phyloP scores from a whole-genome alignment of 2,113 vertebrate species.

The Leptocoma aspasia region DNA sequence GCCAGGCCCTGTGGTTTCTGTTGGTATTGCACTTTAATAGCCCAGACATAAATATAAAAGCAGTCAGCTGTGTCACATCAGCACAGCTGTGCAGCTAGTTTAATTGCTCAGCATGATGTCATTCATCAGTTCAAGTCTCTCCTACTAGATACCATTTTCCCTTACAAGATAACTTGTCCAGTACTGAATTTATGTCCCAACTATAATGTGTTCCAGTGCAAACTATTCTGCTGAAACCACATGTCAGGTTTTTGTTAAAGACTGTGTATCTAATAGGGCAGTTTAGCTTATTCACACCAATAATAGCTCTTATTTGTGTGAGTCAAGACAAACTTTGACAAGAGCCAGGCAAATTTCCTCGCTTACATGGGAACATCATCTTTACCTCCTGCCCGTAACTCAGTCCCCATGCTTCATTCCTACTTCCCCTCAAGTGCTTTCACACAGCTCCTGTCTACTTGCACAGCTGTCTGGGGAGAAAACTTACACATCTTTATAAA shows the following conservation, averaged over 20 bases:
- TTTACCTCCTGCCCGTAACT: neutral
- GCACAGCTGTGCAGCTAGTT: neutral
- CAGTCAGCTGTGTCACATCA: neutral
- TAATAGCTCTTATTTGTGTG: neutral
- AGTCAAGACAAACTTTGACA: neutral
- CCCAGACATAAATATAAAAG: neutral
- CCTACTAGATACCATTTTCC: neutral
- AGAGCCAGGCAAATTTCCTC: neutral
- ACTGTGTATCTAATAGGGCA: neutral
- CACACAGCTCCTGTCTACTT: neutral
- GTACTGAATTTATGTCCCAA: neutral
- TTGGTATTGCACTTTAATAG: neutral
- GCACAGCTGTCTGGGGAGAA: neutral
- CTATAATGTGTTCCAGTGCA: neutral
- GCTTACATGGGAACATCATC: neutral
- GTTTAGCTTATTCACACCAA: neutral
- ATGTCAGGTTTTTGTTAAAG: neutral
- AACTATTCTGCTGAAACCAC: neutral
- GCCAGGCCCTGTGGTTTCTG: neutral
- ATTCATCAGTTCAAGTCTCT: neutral
- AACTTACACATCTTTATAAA: neutral
- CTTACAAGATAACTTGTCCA: neutral
- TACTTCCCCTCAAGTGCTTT: neutral
- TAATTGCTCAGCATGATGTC: neutral
- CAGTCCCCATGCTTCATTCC: neutral